Percentiles rank a stretch among this genome's conserved stretches.
Evolutionary conservation across 2,113 vertebrate species (phyloP).

Genomic region (Siniperca knerii): DNA sequence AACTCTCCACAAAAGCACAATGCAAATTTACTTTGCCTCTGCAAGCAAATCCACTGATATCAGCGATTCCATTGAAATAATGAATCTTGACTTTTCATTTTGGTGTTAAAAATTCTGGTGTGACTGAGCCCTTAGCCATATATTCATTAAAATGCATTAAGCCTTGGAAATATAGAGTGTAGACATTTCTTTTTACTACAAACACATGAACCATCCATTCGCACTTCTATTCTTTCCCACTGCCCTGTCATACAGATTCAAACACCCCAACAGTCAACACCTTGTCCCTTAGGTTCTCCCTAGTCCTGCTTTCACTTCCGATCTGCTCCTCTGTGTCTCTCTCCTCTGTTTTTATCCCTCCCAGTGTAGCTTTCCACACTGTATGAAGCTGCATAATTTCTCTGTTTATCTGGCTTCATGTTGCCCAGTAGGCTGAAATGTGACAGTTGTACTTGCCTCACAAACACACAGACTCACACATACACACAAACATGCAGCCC

Average conservation of each 20-base stretch:
- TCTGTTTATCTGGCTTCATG: constrained; percentile 74
- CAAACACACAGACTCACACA: constrained; percentile 18
- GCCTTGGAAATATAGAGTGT: not conserved
- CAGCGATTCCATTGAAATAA: not conserved
- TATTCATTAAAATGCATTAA: not conserved
- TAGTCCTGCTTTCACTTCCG: constrained; percentile 43
- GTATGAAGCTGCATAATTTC: constrained; percentile 62
- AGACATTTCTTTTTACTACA: not conserved
- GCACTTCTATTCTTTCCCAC: constrained; percentile 45
- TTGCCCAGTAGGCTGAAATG: constrained; percentile 72
- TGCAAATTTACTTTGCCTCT: not conserved
- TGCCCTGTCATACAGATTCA: constrained; percentile 45
- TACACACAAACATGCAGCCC: constrained; percentile 28
- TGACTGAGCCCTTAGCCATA: not conserved
- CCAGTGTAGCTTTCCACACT: constrained; percentile 33
- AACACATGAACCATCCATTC: constrained; percentile 36
- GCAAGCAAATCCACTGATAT: not conserved
- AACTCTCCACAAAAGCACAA: not conserved
- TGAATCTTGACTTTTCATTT: not conserved
- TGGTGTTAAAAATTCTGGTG: not conserved
- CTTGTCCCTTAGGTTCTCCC: constrained; percentile 39
- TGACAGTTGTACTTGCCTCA: constrained; percentile 62
- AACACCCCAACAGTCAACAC: constrained; percentile 58
- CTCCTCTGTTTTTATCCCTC: constrained; percentile 48
- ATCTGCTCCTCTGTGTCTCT: constrained; percentile 51